These are phyloP conservation scores for Takifugu rubripes DNA, from an alignment of 2,797 vertebrate genomes.

Conservation along the genomic window DNA sequence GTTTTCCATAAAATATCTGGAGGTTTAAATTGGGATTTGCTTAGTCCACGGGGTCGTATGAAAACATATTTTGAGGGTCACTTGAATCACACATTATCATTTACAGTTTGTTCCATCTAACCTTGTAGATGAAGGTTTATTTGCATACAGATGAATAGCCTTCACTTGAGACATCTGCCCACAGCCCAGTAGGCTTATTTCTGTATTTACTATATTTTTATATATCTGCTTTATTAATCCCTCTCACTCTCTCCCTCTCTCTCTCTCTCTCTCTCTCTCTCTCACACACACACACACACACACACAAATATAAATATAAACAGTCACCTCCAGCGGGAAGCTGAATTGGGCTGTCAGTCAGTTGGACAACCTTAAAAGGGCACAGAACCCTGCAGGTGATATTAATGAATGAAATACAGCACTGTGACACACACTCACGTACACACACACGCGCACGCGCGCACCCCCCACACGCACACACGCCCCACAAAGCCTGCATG, in stretches of 20 bases:
- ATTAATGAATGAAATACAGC: slow-evolving; percentile 54
- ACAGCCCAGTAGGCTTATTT: neutral
- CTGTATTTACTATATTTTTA: no score
- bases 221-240: no score
- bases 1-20: neutral
- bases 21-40: neutral
- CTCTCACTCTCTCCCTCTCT: no score
- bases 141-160: neutral
- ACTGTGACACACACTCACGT: slow-evolving; percentile 17
- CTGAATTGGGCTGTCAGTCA: slow-evolving; percentile 63
- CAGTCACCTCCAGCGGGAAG: slow-evolving; percentile 57
- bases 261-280: no score
- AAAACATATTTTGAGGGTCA: neutral
- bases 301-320: slow-evolving; percentile 19
- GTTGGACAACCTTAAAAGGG: slow-evolving; percentile 60
- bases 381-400: slow-evolving; percentile 50
- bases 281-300: neutral
- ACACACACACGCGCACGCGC: slow-evolving; percentile 8
- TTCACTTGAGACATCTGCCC: neutral
- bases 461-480: neutral
- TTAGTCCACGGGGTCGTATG: neutral
- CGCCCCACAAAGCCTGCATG: slow-evolving; percentile 6
- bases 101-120: neutral
- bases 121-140: neutral
- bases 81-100: neutral